These are phyloP conservation scores for Edolisoma coerulescens DNA, from an alignment of 2,113 vertebrate genomes.

Conservation along the genomic window DNA sequence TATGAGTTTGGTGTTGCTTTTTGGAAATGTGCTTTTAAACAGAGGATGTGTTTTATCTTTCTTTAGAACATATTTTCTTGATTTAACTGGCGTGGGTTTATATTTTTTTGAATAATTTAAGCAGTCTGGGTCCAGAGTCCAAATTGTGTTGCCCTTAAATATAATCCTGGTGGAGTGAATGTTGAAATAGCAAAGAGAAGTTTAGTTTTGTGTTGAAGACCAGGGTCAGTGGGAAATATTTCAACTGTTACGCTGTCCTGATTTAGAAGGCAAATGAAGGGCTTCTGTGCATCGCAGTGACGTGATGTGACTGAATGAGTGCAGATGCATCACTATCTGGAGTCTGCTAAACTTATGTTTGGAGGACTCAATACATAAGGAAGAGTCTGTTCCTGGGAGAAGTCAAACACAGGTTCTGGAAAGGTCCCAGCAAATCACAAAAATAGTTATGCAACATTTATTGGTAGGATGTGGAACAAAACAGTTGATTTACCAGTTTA, in stretches of 20 bases:
- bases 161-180: background rate
- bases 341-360: background rate
- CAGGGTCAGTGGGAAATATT: background rate
- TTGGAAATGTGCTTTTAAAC: conserved; percentile 42
- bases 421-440: background rate
- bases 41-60: conserved; percentile 43
- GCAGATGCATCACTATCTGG: background rate
- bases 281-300: background rate
- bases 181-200: background rate
- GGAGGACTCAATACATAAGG: background rate
- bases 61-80: conserved; percentile 27
- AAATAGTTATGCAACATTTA: background rate
- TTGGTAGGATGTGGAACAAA: background rate
- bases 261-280: conserved; percentile 10
- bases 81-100: background rate
- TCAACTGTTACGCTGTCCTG: background rate
- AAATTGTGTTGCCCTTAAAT: conserved; percentile 16
- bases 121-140: background rate
- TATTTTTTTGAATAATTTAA: conserved; percentile 4
- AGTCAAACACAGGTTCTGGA: background rate
- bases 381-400: background rate
- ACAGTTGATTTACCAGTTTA: background rate
- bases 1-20: conserved; percentile 18
- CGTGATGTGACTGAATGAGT: background rate
- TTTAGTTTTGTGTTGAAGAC: background rate